Conservation (phyloP, 2,113 vertebrate genomes). For the Cacatua alba region DNA sequence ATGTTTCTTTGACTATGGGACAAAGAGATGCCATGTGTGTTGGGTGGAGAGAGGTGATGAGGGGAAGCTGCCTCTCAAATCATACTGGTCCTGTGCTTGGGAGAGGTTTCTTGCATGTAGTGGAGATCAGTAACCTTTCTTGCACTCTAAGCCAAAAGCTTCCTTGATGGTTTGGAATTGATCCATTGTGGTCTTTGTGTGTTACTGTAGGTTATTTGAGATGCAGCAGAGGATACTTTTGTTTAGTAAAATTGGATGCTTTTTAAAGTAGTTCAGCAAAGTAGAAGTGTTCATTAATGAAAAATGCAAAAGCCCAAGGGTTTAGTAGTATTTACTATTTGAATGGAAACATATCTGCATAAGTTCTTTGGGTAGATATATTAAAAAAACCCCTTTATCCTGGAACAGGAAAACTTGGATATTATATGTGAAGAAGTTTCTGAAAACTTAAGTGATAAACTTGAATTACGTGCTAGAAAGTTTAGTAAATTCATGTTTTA, state of each 20-base stretch:
- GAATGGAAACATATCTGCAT: background rate
- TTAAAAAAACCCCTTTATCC: background rate
- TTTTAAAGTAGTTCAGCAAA: background rate
- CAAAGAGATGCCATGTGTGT: background rate
- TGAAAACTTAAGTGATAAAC: background rate
- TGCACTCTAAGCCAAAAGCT: background rate
- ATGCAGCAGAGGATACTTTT: background rate
- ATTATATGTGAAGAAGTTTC: background rate
- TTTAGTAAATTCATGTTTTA: background rate
- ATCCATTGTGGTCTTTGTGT: background rate
- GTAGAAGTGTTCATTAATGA: background rate
- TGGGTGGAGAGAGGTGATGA: background rate
- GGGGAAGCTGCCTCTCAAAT: background rate
- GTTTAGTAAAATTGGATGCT: background rate
- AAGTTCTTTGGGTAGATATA: background rate
- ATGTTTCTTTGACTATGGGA: background rate
- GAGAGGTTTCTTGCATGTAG: background rate
- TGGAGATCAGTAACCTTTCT: background rate
- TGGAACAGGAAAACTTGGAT: background rate
- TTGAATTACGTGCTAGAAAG: background rate
- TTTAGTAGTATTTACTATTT: background rate
- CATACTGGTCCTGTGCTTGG: background rate
- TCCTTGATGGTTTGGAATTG: background rate
- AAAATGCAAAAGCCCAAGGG: background rate
- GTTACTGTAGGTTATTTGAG: background rate